These are phyloP conservation scores for Aromia moschata DNA, from an alignment of 2,888 invertebrate species.

Conservation along the genomic window DNA sequence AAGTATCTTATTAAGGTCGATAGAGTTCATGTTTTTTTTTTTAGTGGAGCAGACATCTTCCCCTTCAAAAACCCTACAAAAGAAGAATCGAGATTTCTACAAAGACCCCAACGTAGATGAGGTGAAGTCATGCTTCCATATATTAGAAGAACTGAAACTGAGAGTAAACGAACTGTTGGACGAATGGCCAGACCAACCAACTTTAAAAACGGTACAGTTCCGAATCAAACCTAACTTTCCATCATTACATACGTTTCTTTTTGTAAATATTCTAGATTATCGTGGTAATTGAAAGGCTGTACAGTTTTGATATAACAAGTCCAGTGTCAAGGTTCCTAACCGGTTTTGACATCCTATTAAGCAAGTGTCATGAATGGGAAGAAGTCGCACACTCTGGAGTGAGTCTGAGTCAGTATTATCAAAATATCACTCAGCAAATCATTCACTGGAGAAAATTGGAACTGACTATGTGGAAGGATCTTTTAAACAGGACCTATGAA, in stretches of 20 bases:
- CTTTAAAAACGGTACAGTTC: slow-evolving; percentile 75
- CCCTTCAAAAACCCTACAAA: slow-evolving; percentile 41
- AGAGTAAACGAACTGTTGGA: slow-evolving; percentile 72
- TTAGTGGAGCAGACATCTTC: slow-evolving; percentile 45
- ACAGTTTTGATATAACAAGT: slow-evolving; percentile 78
- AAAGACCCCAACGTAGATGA: slow-evolving; percentile 83
- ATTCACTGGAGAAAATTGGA: slow-evolving; percentile 92
- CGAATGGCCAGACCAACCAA: slow-evolving; percentile 93
- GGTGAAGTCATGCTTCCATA: slow-evolving; percentile 75
- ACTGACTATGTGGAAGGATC: slow-evolving; percentile 86
- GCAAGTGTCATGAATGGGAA: slow-evolving; percentile 91
- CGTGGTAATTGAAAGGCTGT: slow-evolving; percentile 71
- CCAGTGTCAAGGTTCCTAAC: slow-evolving; percentile 89
- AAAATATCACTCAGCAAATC: slow-evolving; percentile 80
- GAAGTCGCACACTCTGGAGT: slow-evolving; percentile 88
- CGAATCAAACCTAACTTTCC: too few species aligned
- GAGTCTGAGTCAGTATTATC: slow-evolving; percentile 78
- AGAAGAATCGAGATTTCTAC: slow-evolving; percentile 76
- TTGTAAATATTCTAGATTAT: slow-evolving; percentile 68
- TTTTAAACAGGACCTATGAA: slow-evolving; percentile 74
- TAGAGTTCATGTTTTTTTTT: slow-evolving; percentile 23
- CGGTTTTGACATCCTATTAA: slow-evolving; percentile 88
- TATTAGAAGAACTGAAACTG: slow-evolving; percentile 73
- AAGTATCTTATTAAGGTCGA: slow-evolving; percentile 13
- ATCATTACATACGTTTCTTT: slow-evolving; percentile 10